Conservation (phyloP, 2,888 invertebrate genomes). For the Lucinisca nassula region DNA sequence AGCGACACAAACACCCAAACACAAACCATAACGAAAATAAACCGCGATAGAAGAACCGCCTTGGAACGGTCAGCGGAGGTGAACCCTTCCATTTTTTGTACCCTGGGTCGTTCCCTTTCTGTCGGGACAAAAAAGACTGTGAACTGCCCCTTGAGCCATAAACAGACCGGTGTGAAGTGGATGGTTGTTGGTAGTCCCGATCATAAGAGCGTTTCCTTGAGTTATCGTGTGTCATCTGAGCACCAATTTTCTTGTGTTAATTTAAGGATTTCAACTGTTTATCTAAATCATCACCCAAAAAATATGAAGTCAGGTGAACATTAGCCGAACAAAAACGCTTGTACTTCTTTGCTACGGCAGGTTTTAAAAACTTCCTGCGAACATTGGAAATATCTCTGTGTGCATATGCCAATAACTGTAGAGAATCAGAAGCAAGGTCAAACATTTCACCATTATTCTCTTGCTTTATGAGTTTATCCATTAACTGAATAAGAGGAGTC, state of each 20-base stretch:
- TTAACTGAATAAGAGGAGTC: slow-evolving; percentile 1
- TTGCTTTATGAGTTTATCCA: background rate
- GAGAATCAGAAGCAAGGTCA: slow-evolving; percentile 4
- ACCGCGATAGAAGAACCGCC: too few species aligned
- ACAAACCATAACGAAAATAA: too few species aligned
- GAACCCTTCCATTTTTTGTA: background rate
- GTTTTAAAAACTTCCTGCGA: slow-evolving; percentile 6
- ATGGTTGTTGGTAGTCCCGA: background rate
- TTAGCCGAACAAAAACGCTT: background rate
- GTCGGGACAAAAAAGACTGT: background rate
- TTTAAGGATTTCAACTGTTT: background rate
- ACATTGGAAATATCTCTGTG: slow-evolving; percentile 22
- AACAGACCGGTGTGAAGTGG: background rate
- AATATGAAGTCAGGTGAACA: background rate
- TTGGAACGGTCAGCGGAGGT: too few species aligned
- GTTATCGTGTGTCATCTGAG: background rate
- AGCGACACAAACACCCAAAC: too few species aligned
- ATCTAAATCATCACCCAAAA: slow-evolving; percentile 26
- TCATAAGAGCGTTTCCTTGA: background rate
- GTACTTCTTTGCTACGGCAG: background rate
- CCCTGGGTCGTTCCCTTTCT: background rate
- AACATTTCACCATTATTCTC: background rate
- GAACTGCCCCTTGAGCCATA: background rate
- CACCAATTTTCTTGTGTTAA: background rate
- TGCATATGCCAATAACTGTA: slow-evolving; percentile 24